Conservation (phyloP, 2,888 invertebrate genomes). For the Epsilonema sp. region DNA sequence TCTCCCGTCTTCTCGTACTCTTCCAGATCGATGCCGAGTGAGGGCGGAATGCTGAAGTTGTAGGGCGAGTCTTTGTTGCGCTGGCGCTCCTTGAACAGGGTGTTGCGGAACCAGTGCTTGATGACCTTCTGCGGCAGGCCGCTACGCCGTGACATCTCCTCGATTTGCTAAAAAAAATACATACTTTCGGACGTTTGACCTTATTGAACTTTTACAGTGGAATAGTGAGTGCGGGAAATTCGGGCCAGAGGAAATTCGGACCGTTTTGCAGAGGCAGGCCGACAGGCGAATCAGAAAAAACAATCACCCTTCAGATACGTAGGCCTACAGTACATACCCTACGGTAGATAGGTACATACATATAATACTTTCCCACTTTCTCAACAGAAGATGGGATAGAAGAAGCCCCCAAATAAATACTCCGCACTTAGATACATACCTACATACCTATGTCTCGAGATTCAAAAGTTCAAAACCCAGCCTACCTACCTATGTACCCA, state of each 20-base stretch:
- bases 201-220: constrained; percentile 90
- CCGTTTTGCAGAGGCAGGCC: constrained; percentile 96
- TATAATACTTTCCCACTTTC: no score
- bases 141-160: constrained; percentile 90
- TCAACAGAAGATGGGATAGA: no score
- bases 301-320: no score
- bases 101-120: constrained; percentile 99
- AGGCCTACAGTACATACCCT: no score
- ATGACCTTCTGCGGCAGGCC: constrained; percentile 94
- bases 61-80: constrained; percentile 98
- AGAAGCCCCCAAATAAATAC: no score
- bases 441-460: no score
- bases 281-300: constrained; percentile 90
- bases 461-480: no score
- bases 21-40: constrained; percentile 64
- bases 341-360: no score
- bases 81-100: constrained; percentile 91
- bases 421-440: no score
- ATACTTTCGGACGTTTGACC: constrained; percentile 83
- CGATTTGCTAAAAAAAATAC: constrained; percentile 51
- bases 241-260: constrained; percentile 96
- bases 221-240: constrained; percentile 78
- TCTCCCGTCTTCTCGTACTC: constrained; percentile 98
- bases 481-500: no score
- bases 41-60: constrained; percentile 95